Base-by-base conservation (phyloP, 2,888 invertebrate species). In the Protonemura montana region DNA sequence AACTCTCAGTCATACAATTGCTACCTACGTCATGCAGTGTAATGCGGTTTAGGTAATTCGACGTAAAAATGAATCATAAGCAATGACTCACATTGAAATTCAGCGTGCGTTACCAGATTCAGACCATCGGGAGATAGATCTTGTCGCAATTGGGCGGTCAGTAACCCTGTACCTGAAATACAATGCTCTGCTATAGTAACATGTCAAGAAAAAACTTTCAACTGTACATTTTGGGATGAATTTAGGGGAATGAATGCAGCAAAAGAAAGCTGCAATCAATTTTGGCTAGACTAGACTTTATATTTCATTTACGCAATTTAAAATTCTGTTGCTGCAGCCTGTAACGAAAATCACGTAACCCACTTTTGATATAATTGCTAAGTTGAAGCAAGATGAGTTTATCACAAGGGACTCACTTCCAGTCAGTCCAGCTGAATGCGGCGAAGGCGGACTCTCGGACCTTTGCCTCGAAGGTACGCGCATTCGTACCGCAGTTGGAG, bases 1-100 rank as follows among this genome's bases (percentile, higher is more conserved):
- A 21, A 59, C 59, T 59, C 59, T 59, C 59, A 59, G 59, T 59
- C 59, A 59, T 59, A 59, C 59, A 59, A 59, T 59, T 59, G 21
- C 13, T 59, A 21, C 59, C 59, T 59, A 59, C 21, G 59, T 59
- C 59, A 59, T 21, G 59, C 59, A 59, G 59, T 59, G 59, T 59
- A 59, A 59, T 59, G 59, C 59, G 59, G 59, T 59, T 59, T 59
- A 59, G 59, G 59, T 59, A 59, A 59, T 59, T 59, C 59, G 59
- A 59, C 59, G 59, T 59, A 59, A 59, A 59, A 59, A 59, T 21
- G 59, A 59, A 59, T 59, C 59, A 59, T 59, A 21, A 59, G 16
- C 59, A 59, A 59, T 7, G 59, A 59, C 59, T 59, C 59, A 59
- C 59, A 59, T 59, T 59, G 13, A 59, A 3, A 59, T 59, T 59